Evolutionary conservation across 2,113 vertebrate species (phyloP).

Genomic region (Sphyrna mokarran): DNA sequence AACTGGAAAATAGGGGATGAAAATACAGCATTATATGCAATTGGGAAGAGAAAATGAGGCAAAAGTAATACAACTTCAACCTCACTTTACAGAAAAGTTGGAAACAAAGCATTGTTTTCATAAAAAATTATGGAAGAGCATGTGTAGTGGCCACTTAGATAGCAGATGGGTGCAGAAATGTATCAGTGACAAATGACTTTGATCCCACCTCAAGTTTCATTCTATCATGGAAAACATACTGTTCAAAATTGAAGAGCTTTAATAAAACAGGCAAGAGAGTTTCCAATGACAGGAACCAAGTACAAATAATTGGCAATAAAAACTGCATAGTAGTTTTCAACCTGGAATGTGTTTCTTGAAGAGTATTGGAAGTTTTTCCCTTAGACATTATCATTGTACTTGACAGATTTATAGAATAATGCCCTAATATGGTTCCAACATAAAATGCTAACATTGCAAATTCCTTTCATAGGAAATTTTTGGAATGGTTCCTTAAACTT

Average conservation of each 20-base stretch:
- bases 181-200: not conserved
- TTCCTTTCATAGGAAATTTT: not conserved
- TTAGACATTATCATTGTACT: no score
- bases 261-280: not conserved
- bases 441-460: no score
- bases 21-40: not conserved
- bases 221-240: not conserved
- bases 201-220: no score
- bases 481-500: not conserved
- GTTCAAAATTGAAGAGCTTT: not conserved
- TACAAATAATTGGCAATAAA: not conserved
- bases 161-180: not conserved
- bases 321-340: not conserved
- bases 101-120: not conserved
- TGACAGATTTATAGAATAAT: no score
- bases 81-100: not conserved
- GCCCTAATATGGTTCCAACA: no score
- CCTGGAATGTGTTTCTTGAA: not conserved
- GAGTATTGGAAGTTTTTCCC: not conserved
- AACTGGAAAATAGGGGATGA: not conserved
- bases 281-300: not conserved
- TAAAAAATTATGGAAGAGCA: no score
- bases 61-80: not conserved
- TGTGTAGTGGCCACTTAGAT: not conserved
- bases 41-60: not conserved